phyloP scores from a whole-genome alignment of 2,113 vertebrate genomes.

The Mus musculus region GRCm39 chr14:28473001-28473500 shows the following conservation, averaged over 20 bases:
- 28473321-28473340: neutral
- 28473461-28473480: neutral
- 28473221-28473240: neutral
- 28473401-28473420: neutral
- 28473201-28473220: neutral
- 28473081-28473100: constrained; percentile 82
- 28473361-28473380: neutral
- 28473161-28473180: constrained; percentile 71
- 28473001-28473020: constrained; percentile 77
- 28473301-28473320: neutral
- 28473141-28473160: constrained; percentile 70
- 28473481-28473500: neutral
- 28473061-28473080: constrained; percentile 72
- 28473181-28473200: neutral
- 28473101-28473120: constrained; percentile 78
- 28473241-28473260: neutral
- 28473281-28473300: neutral
- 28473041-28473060: constrained; percentile 83
- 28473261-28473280: neutral
- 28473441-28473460: neutral
- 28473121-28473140: constrained; percentile 80
- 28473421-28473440: neutral
- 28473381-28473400: neutral
- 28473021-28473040: constrained; percentile 85
- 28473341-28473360: neutral